phyloP scores from a whole-genome alignment of 2,888 invertebrate species.

The Herminia tarsipennalis region DNA sequence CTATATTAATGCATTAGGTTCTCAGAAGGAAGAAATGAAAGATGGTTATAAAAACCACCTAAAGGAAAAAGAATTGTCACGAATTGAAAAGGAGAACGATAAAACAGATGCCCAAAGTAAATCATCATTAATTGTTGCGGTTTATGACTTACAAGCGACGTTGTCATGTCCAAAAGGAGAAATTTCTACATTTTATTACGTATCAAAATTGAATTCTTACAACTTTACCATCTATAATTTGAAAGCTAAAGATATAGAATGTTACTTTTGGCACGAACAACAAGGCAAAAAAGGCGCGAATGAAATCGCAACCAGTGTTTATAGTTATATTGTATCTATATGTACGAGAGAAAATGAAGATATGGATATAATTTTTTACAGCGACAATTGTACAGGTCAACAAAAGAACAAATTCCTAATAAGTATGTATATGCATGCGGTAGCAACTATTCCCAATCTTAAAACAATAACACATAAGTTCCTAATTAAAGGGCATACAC shows the following conservation, averaged over 20 bases:
- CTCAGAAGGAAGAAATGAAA: constrained; percentile 3
- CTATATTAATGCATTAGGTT: constrained; percentile 10
- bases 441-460: constrained; percentile 6
- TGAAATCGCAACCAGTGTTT: constrained; percentile 9
- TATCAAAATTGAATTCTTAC: constrained; percentile 17
- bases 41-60: constrained; percentile 8
- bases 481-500: constrained; percentile 9
- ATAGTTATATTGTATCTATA: constrained; percentile 1
- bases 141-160: constrained; percentile 11
- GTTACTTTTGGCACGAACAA: constrained; percentile 11
- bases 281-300: constrained; percentile 9
- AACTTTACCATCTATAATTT: constrained; percentile 17
- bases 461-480: constrained; percentile 9
- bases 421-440: constrained; percentile 7
- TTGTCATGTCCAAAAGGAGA: constrained; percentile 14
- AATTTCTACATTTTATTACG: constrained; percentile 17
- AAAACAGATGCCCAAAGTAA: constrained; percentile 10
- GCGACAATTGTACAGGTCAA: constrained; percentile 13
- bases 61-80: constrained; percentile 11
- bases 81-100: constrained; percentile 10
- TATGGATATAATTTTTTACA: constrained; percentile 9
- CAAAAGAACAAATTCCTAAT: constrained; percentile 7
- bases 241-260: constrained; percentile 11
- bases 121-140: constrained; percentile 9
- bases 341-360: constrained; percentile 9